Evolutionary conservation across 2,113 vertebrate genomes (phyloP), one percentile per base, ranked within the genome.

Genomic region (Brachypteracias leptosomus): DNA sequence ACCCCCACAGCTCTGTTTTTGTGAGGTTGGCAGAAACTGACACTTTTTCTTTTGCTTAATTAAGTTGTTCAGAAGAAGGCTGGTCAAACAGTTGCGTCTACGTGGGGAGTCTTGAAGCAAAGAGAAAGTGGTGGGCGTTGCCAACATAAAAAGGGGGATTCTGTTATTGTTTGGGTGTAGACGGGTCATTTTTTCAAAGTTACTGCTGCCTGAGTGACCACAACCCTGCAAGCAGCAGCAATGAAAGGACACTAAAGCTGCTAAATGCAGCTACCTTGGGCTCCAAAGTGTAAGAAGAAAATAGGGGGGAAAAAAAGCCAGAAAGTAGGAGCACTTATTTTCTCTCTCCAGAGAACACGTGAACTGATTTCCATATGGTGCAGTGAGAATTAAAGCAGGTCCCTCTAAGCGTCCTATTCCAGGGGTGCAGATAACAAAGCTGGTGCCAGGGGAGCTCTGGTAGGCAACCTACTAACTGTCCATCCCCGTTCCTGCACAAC

Each of bases 111-210:
- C 98, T 94, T 85, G 95, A 88, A 93, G 96, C 28, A 76, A 94
- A 97, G 96, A 98, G 98, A 98, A 98, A 98, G 98, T 97, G 52
- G 98, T 97, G 98, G 98, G 98, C 97, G 98, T 98, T 97, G 98
- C 98, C 98, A 97, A 98, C 98, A 98, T 98, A 98, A 98, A 98
- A 98, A 98, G 98, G 98, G 98, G 98, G 98, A 98, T 98, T 98
- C 98, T 97, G 98, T 98, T 98, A 98, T 98, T 98, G 98, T 98
- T 98, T 98, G 98, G 98, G 98, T 98, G 98, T 98, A 98, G 98
- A 98, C 97, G 98, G 98, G 98, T 98, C 98, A 98, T 98, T 98
- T 98, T 98, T 98, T 98, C 98, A 98, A 98, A 98, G 97, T 98
- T 98, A 98, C 96, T 98, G 98, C 98, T 98, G 98, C 98, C 97